Conservation (phyloP, 2,888 invertebrate species). For the Microctonus brassicae region DNA sequence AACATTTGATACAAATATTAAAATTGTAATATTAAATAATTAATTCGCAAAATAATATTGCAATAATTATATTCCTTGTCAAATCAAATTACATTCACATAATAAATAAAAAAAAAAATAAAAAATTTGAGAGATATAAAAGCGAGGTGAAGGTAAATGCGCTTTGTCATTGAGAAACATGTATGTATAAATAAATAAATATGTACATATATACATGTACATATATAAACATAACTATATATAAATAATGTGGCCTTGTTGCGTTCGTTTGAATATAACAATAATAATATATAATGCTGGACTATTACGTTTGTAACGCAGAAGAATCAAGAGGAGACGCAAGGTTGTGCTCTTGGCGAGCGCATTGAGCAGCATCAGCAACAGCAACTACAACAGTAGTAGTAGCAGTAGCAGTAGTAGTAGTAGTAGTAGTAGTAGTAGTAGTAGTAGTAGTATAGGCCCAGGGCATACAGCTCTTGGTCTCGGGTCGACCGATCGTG, state of each 20-base stretch:
- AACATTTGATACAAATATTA: background rate
- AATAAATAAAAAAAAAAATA: background rate
- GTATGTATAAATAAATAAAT: background rate
- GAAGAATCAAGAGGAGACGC: background rate
- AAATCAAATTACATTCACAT: no score
- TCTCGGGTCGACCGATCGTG: slow-evolving; percentile 66
- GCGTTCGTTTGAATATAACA: background rate
- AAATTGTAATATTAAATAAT: background rate
- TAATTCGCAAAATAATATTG: background rate
- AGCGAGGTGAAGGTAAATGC: background rate
- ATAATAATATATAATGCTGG: background rate
- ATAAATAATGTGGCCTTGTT: background rate
- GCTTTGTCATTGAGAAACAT: slow-evolving; percentile 2
- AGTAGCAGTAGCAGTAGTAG: slow-evolving; percentile 45
- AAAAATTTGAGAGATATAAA: background rate
- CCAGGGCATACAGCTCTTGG: slow-evolving; percentile 46
- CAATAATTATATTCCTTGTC: background rate
- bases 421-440: slow-evolving; percentile 43
- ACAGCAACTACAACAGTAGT: slow-evolving; percentile 45
- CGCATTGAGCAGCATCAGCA: slow-evolving; percentile 39
- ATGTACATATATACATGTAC: background rate
- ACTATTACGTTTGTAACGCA: slow-evolving; percentile 4
- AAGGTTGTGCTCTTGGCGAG: slow-evolving; percentile 2
- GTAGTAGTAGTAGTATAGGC: slow-evolving; percentile 43
- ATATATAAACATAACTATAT: background rate